Base-by-base conservation (phyloP, 2,113 vertebrate species). In the Cavia aperea region DNA sequence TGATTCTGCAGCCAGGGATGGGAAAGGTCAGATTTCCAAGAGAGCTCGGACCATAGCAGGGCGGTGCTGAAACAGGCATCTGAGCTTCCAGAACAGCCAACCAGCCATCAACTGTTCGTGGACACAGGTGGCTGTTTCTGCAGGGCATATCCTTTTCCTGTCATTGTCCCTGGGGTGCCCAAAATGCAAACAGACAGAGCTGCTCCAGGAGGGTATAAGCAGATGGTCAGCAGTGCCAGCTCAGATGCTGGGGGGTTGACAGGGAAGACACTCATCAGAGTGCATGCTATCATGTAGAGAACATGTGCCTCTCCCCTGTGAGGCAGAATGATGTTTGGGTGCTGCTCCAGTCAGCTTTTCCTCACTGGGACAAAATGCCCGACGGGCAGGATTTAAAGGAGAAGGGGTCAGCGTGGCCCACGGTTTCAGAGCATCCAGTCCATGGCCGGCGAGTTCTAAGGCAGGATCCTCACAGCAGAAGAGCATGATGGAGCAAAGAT, bases 21-120 rank as follows among this genome's bases (percentile, higher is more conserved):
- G 12, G 9, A 87, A 90, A 78, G 83, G 77, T 54, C 77, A 77
- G 23, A n/a, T 81, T 54, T 73, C 68, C 6, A 56, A 56, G 58
- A 73, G 72, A 21, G 21, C 58, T 85, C 16, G 19, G 63, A 26
- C 70, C 43, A 19, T 11, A 58, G 29, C 81, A 73, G 7, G 15
- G 60, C 49, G 56, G 16, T 26, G 26, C 81, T 91, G 87, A 94
- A 94, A 93, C 77, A 90, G 54, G 11, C 54, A 3, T 54, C 62
- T 56, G 2, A 49, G 78, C 66, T 93, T 92, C 86, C 31, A 60
- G 51, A 85, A 65, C 85, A 89, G 77, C 72, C 83, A 43, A 81
- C 46, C 68, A 83, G 43, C 68, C 62, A 87, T 63, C 70, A 70
- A 68, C 29, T 51, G 51, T 36, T 24, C 12, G 0, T 21, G 89